Evolutionary conservation across 64 coral and sea anemone species (phyloP), one percentile per base, ranked within the genome.

Genomic region (Montipora sp.): DNA sequence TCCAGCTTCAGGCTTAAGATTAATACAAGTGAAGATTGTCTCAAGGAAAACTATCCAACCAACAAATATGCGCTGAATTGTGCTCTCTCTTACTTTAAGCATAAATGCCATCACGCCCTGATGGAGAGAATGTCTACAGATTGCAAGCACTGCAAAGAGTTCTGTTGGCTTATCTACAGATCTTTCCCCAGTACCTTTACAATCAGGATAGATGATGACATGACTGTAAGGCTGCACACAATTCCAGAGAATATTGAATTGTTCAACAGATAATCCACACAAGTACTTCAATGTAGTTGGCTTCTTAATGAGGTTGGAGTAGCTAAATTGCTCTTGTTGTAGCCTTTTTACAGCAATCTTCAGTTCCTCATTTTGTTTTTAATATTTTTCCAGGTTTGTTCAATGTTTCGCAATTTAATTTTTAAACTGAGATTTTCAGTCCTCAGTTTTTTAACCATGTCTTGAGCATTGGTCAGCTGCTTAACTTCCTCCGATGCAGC

Each of bases 1-100:
- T 18, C 84, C 66, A 51, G 21, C 9, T 16, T 80, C 82, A 48
- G 83, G 91, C 78, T 93, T 87, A 13, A 88, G 51, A 20, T 93
- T 84, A 67, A 88, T 21, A 27, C 18, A n/a, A 87, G 75, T 88
- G 50, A 93, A 88, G 15, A 88, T 22, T 88, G 84, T 51, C 8
- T 87, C 83, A 67, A 87, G 24, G 71, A 93, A 93, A 44, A 88
- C 83, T 80, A 80, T 57, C 91, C 91, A 93, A 66, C 63, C 84
- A 71, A 53, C 59, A 66, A 92, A 65, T 44, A 77, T 84, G 13
- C 57, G n/a, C 6, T 66, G 27, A 61, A 85, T 55, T 46, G 80
- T 85, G 10, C 49, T 77, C 2, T 44, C 14, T 75, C 10, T 48
- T 23, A 77, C 71, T 60, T 51, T 73, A 57, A 49, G 63, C 20